Evolutionary conservation across 2,797 vertebrate genomes (phyloP).

Genomic region (Cebuella pygmaea): DNA sequence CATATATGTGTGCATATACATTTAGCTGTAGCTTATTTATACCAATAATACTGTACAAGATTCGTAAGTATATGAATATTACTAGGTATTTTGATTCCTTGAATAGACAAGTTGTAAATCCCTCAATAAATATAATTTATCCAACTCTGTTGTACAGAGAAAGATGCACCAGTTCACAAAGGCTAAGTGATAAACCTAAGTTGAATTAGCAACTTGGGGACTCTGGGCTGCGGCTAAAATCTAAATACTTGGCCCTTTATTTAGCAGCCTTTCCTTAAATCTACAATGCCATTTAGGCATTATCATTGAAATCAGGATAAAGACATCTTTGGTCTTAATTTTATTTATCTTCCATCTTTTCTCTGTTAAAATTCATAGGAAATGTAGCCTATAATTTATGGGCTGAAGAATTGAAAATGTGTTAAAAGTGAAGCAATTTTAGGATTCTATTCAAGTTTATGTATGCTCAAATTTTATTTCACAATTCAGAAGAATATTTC

Average conservation of each 20-base stretch:
- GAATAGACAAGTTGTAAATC: not conserved
- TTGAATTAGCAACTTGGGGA: not conserved
- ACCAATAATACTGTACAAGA: not conserved
- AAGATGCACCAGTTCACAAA: not conserved
- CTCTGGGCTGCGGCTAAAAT: not conserved
- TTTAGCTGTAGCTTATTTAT: not conserved
- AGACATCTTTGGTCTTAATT: not conserved
- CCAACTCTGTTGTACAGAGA: not conserved
- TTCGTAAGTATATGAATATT: not conserved
- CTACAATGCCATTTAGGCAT: not conserved
- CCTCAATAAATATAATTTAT: conserved; percentile 19
- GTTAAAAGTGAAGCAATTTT: not conserved
- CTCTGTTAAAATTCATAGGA: not conserved
- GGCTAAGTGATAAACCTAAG: not conserved
- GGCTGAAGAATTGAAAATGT: not conserved
- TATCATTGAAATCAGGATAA: not conserved
- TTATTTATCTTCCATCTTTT: not conserved
- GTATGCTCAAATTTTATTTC: conserved; percentile 26
- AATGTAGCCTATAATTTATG: not conserved
- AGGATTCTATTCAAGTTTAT: not conserved
- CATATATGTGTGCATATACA: not conserved
- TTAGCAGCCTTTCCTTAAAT: not conserved
- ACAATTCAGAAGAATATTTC: not conserved
- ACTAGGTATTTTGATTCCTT: not conserved
- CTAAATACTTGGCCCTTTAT: not conserved